phyloP scores from a whole-genome alignment of 2,888 invertebrate species.

The Acleris sparsana region DNA sequence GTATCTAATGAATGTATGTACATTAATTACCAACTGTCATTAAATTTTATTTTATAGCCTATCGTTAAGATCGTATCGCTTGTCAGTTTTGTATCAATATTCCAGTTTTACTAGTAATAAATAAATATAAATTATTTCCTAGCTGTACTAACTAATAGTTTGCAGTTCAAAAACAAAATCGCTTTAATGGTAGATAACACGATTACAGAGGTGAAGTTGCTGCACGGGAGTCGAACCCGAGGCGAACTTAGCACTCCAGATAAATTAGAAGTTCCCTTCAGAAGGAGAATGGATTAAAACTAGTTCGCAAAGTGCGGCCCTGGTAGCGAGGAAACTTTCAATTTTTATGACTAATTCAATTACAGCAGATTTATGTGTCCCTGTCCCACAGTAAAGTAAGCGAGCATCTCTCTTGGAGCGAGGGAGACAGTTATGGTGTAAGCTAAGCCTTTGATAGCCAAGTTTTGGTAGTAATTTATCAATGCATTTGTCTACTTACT shows the following conservation, averaged over 20 bases:
- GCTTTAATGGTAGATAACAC: slow-evolving; percentile 61
- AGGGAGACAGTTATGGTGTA: slow-evolving; percentile 51
- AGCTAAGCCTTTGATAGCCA: slow-evolving; percentile 58
- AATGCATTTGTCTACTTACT: slow-evolving; percentile 56
- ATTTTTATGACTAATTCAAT: slow-evolving; percentile 83
- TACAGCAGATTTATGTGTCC: slow-evolving; percentile 73
- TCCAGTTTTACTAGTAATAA: too few relatives aligned
- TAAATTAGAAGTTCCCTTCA: slow-evolving; percentile 81
- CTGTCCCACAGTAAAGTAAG: slow-evolving; percentile 56
- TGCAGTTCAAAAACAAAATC: slow-evolving; percentile 47
- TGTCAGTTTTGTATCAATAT: too few relatives aligned
- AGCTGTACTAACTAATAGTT: slow-evolving; percentile 26
- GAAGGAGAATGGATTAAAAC: slow-evolving; percentile 80
- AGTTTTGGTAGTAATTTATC: slow-evolving; percentile 61
- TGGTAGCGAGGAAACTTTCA: slow-evolving; percentile 74
- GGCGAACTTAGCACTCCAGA: slow-evolving; percentile 80
- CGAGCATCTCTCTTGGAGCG: slow-evolving; percentile 51
- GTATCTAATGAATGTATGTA: too few relatives aligned
- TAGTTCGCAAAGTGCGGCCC: slow-evolving; percentile 73
- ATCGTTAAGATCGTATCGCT: too few relatives aligned
- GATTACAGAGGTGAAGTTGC: slow-evolving; percentile 69
- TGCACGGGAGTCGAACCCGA: slow-evolving; percentile 66
- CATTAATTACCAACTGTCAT: background rate
- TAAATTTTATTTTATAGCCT: background rate
- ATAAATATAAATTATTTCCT: too few relatives aligned